Percentiles rank a stretch among this genome's conserved stretches.
Evolutionary conservation across 2,113 vertebrate genomes (phyloP).

Genomic region (Clarias batrachus): DNA sequence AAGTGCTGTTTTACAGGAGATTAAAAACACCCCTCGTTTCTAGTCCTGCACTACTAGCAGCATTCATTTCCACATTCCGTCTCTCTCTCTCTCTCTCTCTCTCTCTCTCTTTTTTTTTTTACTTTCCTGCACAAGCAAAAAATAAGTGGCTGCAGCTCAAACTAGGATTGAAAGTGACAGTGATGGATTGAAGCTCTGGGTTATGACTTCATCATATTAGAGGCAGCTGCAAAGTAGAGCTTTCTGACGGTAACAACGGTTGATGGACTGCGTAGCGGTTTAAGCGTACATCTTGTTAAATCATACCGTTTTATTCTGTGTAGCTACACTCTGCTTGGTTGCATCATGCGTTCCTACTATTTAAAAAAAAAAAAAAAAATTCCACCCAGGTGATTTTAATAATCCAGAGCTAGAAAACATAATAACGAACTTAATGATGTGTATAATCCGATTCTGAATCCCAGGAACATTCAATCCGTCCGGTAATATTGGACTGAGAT

Average conservation of each 20-base stretch:
- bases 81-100: not conserved
- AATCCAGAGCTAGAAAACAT: not conserved
- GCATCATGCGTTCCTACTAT: not conserved
- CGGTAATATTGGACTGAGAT: too few relatives aligned
- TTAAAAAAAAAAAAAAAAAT: not conserved
- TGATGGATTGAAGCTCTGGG: not conserved
- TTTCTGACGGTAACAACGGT: not conserved
- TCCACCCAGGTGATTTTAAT: not conserved
- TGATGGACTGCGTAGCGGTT: not conserved
- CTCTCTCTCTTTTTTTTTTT: too few relatives aligned
- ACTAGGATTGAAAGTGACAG: not conserved
- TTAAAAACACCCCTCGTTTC: not conserved
- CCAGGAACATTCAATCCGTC: not conserved
- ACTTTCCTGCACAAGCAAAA: not conserved
- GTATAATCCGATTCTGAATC: not conserved
- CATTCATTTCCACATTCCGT: not conserved
- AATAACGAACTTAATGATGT: not conserved
- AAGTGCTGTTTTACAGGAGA: constrained; percentile 13
- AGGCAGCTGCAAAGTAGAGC: not conserved
- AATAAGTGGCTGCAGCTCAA: not conserved
- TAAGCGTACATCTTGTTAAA: not conserved
- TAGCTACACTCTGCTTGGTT: not conserved
- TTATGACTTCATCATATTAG: not conserved
- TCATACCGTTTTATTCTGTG: not conserved
- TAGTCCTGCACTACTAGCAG: not conserved